Evolutionary conservation across 1,140 invertebrate genomes (phyloP).

Genomic region (Chironomus tepperi): DNA sequence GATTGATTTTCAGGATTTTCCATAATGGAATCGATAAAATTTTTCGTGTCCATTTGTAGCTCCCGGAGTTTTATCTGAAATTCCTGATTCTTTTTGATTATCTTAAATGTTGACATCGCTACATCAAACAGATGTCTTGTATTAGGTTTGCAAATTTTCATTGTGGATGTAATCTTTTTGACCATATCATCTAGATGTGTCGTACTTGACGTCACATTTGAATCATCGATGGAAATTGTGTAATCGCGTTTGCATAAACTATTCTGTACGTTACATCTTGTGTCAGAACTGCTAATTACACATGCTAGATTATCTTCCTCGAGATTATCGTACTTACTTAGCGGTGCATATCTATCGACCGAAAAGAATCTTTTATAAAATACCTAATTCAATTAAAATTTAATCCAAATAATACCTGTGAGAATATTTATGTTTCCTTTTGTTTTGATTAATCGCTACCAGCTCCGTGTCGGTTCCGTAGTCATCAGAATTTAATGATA

Average conservation of each 20-base stretch:
- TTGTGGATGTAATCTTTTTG: not conserved
- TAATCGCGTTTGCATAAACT: not conserved
- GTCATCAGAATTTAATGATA: not conserved
- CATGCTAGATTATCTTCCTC: not conserved
- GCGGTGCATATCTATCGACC: not conserved
- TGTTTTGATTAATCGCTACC: slow-evolving; percentile 1
- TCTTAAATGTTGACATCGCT: slow-evolving; percentile 36
- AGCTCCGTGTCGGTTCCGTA: slow-evolving; percentile 15
- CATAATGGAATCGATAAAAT: slow-evolving; percentile 37
- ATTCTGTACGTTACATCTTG: not conserved
- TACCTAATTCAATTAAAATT: not conserved
- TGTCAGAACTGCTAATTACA: not conserved
- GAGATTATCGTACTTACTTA: not conserved
- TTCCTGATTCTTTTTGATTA: slow-evolving; percentile 37
- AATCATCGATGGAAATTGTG: not conserved
- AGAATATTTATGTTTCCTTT: not conserved
- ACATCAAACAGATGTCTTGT: slow-evolving; percentile 33
- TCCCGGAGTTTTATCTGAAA: slow-evolving; percentile 34
- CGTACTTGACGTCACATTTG: not conserved
- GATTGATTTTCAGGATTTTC: slow-evolving; percentile 37
- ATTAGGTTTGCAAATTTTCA: not conserved
- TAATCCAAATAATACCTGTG: not conserved
- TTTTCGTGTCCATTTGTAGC: slow-evolving; percentile 35
- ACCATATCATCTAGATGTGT: not conserved
- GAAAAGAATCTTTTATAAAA: not conserved